Evolutionary conservation across 1,140 invertebrate genomes (phyloP).

Genomic region (Homalodisca vitripennis): DNA sequence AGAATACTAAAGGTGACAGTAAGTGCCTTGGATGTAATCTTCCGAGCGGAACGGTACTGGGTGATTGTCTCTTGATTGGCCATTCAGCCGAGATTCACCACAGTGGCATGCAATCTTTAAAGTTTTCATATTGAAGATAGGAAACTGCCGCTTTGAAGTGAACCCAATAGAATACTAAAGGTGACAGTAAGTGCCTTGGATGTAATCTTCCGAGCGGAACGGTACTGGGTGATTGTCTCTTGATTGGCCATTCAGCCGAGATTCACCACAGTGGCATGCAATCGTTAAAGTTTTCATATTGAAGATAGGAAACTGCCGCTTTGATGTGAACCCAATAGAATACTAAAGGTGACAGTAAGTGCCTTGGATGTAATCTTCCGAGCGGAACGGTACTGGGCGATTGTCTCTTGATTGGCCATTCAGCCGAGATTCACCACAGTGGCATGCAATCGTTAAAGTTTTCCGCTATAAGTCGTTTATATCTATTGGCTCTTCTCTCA

Average conservation of each 20-base stretch:
- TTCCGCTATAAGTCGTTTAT: too few relatives aligned
- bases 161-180: not conserved
- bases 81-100: not conserved
- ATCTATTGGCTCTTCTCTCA: too few relatives aligned
- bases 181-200: not conserved
- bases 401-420: not conserved
- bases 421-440: not conserved
- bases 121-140: not conserved
- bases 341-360: not conserved
- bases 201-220: not conserved
- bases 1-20: not conserved
- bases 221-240: not conserved
- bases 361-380: not conserved
- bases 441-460: too few relatives aligned
- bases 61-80: not conserved
- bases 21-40: not conserved
- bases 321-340: not conserved
- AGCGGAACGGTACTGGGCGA: not conserved
- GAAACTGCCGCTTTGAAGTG: not conserved
- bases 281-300: too few relatives aligned
- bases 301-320: not conserved
- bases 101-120: too few relatives aligned
- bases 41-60: not conserved
- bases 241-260: not conserved
- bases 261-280: too few relatives aligned